A percentile compares a stretch with the other conserved stretches of the same genome.
phyloP scores from a whole-genome alignment of 2,113 vertebrate genomes.

The Eidolon helvum region DNA sequence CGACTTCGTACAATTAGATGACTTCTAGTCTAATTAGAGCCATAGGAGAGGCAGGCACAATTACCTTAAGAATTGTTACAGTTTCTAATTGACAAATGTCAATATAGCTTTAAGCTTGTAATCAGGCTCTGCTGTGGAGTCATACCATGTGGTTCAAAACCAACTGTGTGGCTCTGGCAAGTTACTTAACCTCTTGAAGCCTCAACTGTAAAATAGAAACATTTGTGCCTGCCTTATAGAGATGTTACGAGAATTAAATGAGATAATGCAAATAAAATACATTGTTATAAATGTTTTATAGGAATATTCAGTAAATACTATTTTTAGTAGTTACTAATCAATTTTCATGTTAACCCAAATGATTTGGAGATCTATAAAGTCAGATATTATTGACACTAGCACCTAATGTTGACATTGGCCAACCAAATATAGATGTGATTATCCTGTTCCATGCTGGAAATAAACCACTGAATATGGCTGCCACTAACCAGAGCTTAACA shows the following conservation, averaged over 20 bases:
- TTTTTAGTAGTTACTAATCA: background rate
- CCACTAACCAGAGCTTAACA: background rate
- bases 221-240: background rate
- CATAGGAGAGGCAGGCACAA: background rate
- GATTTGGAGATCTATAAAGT: background rate
- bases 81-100: background rate
- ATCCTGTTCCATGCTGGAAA: background rate
- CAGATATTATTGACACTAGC: background rate
- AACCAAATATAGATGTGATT: background rate
- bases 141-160: background rate
- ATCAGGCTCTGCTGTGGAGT: background rate
- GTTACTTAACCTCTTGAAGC: background rate
- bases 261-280: background rate
- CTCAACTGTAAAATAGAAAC: background rate
- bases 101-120: background rate
- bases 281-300: background rate
- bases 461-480: background rate
- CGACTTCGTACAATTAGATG: background rate
- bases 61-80: background rate
- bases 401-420: background rate
- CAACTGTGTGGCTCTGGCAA: background rate
- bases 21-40: background rate
- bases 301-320: background rate
- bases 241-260: background rate
- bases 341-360: background rate